Base-by-base conservation (phyloP, 1,140 invertebrate species). In the Trachelipus rathkii region DNA sequence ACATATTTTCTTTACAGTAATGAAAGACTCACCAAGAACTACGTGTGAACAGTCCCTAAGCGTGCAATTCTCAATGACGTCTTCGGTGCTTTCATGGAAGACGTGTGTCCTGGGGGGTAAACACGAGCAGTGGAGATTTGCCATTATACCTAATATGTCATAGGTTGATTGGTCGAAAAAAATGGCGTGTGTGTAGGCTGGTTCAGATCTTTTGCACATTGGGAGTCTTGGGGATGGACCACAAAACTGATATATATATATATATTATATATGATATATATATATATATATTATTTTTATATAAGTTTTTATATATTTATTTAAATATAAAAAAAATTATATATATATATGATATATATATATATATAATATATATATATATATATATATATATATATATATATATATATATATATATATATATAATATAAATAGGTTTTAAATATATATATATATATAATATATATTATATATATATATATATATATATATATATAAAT, bases 321-420 rank as follows among this genome's bases (percentile, higher is more conserved):
- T 3, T 23, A 70, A 5, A 70, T 70, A 70, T 70, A 70, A n/a
- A n/a, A n/a, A n/a, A n/a, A n/a, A n/a, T n/a, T 70, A 70, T 70
- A 33, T 70, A 70, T 70, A 70, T 33, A 70, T 70, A 70, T 70
- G n/a, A 70, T 70, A 70, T 70, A 70, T 70, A 70, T 70, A 70
- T 70, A 70, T 70, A 70, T 70, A 70, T 70, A 70, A 60, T 15
- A 19, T 13, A 60, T 60, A 50, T 50, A 10, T 50, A 15, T 15
- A 9, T 50, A 10, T 10, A 50, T 15, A 50, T 15, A n/a, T n/a
- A n/a, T n/a, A n/a, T n/a, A n/a, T n/a, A n/a, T n/a, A n/a, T n/a
- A n/a, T n/a, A n/a, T n/a, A n/a, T n/a, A n/a, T n/a, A n/a, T n/a
- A n/a, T n/a, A n/a, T n/a, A n/a, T n/a, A n/a, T n/a, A n/a, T n/a